Conservation (phyloP, 2,113 vertebrate genomes). For the Silurus meridionalis region DNA sequence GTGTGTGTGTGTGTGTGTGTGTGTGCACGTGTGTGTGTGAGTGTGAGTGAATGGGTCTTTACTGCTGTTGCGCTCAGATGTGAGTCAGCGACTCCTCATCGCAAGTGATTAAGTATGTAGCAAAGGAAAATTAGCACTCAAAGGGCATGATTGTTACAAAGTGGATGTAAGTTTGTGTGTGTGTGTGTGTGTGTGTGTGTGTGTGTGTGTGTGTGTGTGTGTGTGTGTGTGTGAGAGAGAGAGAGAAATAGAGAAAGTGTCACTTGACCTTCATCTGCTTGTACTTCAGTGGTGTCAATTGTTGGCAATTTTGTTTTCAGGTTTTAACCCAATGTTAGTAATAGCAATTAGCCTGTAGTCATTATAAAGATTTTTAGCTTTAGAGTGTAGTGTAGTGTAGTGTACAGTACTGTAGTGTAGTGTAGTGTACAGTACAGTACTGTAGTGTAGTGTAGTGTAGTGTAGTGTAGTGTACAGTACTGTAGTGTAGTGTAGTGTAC, state of each 20-base stretch:
- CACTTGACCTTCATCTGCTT: conserved; percentile 47
- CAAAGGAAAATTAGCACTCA: conserved; percentile 43
- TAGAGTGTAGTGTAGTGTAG: background rate
- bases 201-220: conserved; percentile 37
- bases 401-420: too few relatives aligned
- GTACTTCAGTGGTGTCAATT: conserved; percentile 60
- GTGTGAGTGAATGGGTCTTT: conserved; percentile 14
- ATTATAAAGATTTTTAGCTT: background rate
- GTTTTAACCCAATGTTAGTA: conserved; percentile 39
- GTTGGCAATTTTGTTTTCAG: conserved; percentile 2
- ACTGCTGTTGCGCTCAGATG: background rate
- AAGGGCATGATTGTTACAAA: conserved; percentile 52
- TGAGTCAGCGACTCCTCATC: background rate
- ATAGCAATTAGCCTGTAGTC: conserved; percentile 47
- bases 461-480: too few relatives aligned
- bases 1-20: conserved; percentile 35
- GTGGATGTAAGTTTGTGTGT: conserved; percentile 44
- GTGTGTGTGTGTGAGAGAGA: background rate
- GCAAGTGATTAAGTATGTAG: conserved; percentile 22
- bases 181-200: conserved; percentile 37
- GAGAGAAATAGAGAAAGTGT: conserved; percentile 1
- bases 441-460: too few relatives aligned
- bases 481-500: too few relatives aligned
- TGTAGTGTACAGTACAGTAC: too few relatives aligned
- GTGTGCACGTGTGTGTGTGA: conserved; percentile 21